phyloP scores from a whole-genome alignment of 2,797 vertebrate genomes.

The Acipenser transmontanus region DNA sequence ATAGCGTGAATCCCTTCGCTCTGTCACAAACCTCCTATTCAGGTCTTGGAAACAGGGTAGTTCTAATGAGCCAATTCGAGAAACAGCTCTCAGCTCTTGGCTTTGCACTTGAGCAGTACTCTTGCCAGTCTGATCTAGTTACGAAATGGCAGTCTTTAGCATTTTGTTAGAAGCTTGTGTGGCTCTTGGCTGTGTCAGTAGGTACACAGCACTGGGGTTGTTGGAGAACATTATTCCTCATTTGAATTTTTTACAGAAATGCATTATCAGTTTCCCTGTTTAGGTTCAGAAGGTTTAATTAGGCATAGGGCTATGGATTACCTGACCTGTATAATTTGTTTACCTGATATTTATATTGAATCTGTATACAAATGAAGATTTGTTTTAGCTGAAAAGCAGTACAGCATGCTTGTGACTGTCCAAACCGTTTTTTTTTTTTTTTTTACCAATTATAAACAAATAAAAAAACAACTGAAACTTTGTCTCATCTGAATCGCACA shows the following conservation, averaged over 20 bases:
- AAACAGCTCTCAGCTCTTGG: conserved; percentile 26
- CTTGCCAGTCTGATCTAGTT: conserved; percentile 40
- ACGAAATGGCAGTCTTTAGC: conserved; percentile 24
- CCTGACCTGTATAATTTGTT: no score
- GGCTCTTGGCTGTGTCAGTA: conserved; percentile 1
- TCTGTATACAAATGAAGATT: no score
- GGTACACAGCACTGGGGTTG: background rate
- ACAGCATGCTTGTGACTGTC: no score
- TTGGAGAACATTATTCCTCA: conserved; percentile 1
- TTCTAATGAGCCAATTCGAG: conserved; percentile 34
- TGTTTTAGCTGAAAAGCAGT: no score
- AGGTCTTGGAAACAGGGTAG: conserved; percentile 37
- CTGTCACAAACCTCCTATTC: conserved; percentile 17
- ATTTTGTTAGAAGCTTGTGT: conserved; percentile 3
- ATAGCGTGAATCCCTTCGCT: no score
- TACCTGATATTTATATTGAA: no score
- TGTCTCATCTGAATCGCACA: no score
- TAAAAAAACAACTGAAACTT: no score
- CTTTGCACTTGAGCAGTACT: background rate
- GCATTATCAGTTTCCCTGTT: background rate
- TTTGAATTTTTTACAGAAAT: background rate
- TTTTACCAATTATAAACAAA: no score
- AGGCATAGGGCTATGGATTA: background rate
- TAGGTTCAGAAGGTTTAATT: background rate
- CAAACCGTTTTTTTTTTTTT: no score